phyloP scores from a whole-genome alignment of 2,888 invertebrate genomes.

The Aleiodes testaceus region DNA sequence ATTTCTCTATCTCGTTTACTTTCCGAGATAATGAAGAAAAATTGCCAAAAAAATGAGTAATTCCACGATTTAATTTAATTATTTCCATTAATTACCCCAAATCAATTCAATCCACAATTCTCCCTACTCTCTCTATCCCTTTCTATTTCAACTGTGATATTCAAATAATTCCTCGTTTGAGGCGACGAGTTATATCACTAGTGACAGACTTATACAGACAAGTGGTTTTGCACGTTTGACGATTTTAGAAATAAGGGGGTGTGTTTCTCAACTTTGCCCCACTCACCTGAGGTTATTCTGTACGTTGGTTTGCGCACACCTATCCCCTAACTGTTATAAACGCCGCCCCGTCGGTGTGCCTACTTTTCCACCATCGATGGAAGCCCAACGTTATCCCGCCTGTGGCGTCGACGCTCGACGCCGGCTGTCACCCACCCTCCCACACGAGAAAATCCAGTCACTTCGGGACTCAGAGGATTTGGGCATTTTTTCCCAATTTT shows the following conservation, averaged over 20 bases:
- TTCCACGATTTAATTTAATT: too few species aligned
- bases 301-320: constrained; percentile 49
- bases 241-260: constrained; percentile 10
- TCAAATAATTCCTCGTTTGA: neutral
- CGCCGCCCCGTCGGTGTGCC: constrained; percentile 17
- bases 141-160: neutral
- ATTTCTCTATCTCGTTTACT: too few species aligned
- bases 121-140: neutral
- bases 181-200: neutral
- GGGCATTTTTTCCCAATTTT: neutral
- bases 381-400: constrained; percentile 29
- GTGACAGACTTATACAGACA: constrained; percentile 14
- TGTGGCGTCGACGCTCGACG: constrained; percentile 20
- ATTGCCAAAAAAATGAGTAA: too few species aligned
- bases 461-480: neutral
- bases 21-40: too few species aligned
- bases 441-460: neutral
- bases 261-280: constrained; percentile 41
- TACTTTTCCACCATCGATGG: constrained; percentile 42
- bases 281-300: constrained; percentile 50
- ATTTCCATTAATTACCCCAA: too few species aligned
- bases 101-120: neutral
- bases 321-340: constrained; percentile 37
- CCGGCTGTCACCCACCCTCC: constrained; percentile 22
- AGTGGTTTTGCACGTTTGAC: constrained; percentile 24